Evolutionary conservation across 2,113 vertebrate genomes (phyloP), one percentile per base, ranked within the genome.

Genomic region (Alectura lathami): DNA sequence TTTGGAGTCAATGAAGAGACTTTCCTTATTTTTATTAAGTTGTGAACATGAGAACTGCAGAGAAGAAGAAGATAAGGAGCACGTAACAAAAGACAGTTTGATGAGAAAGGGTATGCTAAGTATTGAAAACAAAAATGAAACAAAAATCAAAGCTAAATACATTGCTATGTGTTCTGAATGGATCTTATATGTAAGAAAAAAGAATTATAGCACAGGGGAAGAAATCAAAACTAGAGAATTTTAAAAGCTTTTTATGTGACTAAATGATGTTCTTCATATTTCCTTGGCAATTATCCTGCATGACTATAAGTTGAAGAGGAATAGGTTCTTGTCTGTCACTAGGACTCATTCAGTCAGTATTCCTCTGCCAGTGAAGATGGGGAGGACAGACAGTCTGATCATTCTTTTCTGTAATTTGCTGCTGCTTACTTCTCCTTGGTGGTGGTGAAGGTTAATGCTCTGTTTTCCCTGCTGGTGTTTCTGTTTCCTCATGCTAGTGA

Each of bases 191-290:
- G 30, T 14, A 62, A 30, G 45, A 67, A 87, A 67, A 29, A 12
- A 14, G 4, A 81, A 45, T 17, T 66, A 8, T 38, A 83, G 36
- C 7, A 45, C 15, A 54, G 21, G 45, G 30, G 24, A 91, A 91
- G 1, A 22, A 84, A 53, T 63, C 1, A 12, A 60, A 36, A 13
- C 60, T 6, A 51, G 2, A 51, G 2, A 47, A 0, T 1, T 53
- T 83, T 47, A 21, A 74, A 76, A 69, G 8, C 1, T 40, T 83
- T 78, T 90, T 54, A 30, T 43, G 22, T 82, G 29, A 64, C n/a
- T 70, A 67, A 42, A 62, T 74, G 14, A 54, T 76, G 27, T 3
- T 62, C 73, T 89, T 89, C 6, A 1, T 78, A 38, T 66, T 82
- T 91, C 12, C 30, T 75, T 82, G 36, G 43, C n/a, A 53, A 36